A percentile compares a stretch with the other conserved stretches of the same genome.
These are phyloP conservation scores for Himalopsyche kuldschensis DNA, from an alignment of 2,888 invertebrate species.

Conservation along the genomic window DNA sequence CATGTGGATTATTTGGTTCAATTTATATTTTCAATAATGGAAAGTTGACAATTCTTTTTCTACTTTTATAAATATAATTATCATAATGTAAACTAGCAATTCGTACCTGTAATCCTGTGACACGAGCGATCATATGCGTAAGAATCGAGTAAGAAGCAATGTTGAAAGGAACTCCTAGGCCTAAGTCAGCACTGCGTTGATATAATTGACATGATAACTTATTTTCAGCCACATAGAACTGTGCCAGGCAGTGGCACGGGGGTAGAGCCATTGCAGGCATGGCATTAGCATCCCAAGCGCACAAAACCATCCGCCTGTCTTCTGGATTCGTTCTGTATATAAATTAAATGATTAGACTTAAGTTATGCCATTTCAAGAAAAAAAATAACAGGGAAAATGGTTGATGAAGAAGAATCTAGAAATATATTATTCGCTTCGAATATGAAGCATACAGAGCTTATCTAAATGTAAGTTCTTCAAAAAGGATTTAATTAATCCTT, in stretches of 20 bases:
- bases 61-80: too few species aligned
- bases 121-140: conserved; percentile 94
- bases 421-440: too few species aligned
- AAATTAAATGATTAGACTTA: background rate
- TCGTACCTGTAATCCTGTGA: conserved; percentile 83
- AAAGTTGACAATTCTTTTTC: background rate
- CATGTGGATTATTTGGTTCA: background rate
- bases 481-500: too few species aligned
- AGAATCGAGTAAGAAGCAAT: conserved; percentile 95
- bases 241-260: conserved; percentile 93
- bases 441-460: too few species aligned
- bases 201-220: conserved; percentile 91
- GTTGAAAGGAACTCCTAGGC: conserved; percentile 97
- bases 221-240: conserved; percentile 86
- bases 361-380: background rate
- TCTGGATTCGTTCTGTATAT: conserved; percentile 68
- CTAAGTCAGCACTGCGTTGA: conserved; percentile 97
- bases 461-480: too few species aligned
- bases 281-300: conserved; percentile 93
- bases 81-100: too few species aligned
- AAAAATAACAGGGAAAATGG: too few species aligned
- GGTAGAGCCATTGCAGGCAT: conserved; percentile 91
- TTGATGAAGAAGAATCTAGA: too few species aligned
- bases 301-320: conserved; percentile 88
- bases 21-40: background rate